A percentile compares a stretch with the other conserved stretches of the same genome.
These are phyloP conservation scores for Fistularia tabacaria DNA, from an alignment of 2,797 vertebrate species.

Conservation along the genomic window DNA sequence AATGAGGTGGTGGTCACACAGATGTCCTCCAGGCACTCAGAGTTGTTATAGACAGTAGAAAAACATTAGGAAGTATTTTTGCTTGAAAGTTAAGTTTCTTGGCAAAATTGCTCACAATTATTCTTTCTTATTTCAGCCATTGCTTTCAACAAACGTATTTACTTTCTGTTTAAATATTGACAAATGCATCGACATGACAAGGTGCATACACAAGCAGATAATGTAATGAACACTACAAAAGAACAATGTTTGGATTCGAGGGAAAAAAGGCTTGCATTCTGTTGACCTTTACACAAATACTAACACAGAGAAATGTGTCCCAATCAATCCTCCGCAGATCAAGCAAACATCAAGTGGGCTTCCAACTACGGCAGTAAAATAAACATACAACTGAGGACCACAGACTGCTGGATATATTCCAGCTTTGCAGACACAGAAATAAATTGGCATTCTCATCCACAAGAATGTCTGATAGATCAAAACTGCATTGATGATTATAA, in stretches of 20 bases:
- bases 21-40: too few species aligned
- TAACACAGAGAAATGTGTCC: slow-evolving; percentile 43
- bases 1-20: too few species aligned
- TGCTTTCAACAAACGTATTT: too few species aligned
- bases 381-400: background rate
- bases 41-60: too few species aligned
- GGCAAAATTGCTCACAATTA: too few species aligned
- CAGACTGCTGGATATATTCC: too few species aligned
- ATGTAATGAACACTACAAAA: slow-evolving; percentile 8
- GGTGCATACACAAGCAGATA: background rate
- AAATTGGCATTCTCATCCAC: slow-evolving; percentile 1
- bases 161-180: background rate
- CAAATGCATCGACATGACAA: background rate
- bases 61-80: too few species aligned
- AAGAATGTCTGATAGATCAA: background rate
- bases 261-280: slow-evolving; percentile 39
- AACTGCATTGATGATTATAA: slow-evolving; percentile 13
- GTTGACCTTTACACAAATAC: slow-evolving; percentile 41
- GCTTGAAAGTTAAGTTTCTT: too few species aligned
- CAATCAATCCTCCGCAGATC: slow-evolving; percentile 32
- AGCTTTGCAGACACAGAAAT: background rate
- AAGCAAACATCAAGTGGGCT: slow-evolving; percentile 11
- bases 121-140: too few species aligned
- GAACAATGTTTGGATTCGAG: slow-evolving; percentile 51
- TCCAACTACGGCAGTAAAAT: slow-evolving; percentile 8